phyloP scores from a whole-genome alignment of 2,888 invertebrate species.

The Rhingia rostrata region DNA sequence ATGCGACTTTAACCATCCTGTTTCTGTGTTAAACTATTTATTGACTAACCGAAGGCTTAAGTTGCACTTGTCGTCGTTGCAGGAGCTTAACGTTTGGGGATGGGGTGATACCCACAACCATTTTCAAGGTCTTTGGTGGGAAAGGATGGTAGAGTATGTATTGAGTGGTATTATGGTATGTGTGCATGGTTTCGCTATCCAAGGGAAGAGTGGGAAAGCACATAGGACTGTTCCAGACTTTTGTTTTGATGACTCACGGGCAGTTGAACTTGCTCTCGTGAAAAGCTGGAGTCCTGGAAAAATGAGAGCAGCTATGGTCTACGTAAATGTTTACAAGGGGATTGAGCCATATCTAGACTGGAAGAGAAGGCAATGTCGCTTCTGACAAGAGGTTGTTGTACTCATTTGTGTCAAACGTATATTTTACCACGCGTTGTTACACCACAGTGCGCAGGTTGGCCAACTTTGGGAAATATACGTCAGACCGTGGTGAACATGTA shows the following conservation, averaged over 20 bases:
- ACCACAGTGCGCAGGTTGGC: neutral
- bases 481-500: constrained; percentile 1
- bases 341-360: neutral
- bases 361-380: neutral
- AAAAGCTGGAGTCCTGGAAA: constrained; percentile 59
- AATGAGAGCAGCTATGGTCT: neutral
- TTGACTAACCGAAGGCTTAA: constrained; percentile 23
- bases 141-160: constrained; percentile 16
- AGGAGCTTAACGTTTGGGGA: constrained; percentile 18
- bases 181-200: constrained; percentile 23
- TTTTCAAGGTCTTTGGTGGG: constrained; percentile 59
- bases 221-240: constrained; percentile 40
- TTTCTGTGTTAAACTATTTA: constrained; percentile 38
- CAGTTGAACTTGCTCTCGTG: neutral
- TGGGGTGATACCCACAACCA: constrained; percentile 52
- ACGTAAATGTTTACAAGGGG: neutral
- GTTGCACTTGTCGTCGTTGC: constrained; percentile 39
- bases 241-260: constrained; percentile 61
- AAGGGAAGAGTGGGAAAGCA: constrained; percentile 49
- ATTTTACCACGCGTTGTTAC: constrained; percentile 36
- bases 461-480: constrained; percentile 34
- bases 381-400: constrained; percentile 13
- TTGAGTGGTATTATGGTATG: neutral
- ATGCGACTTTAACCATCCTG: constrained; percentile 19
- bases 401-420: constrained; percentile 31